Evolutionary conservation across 1,140 invertebrate genomes (phyloP), one percentile per base, ranked within the genome.

Genomic region (Fopius arisanus): DNA sequence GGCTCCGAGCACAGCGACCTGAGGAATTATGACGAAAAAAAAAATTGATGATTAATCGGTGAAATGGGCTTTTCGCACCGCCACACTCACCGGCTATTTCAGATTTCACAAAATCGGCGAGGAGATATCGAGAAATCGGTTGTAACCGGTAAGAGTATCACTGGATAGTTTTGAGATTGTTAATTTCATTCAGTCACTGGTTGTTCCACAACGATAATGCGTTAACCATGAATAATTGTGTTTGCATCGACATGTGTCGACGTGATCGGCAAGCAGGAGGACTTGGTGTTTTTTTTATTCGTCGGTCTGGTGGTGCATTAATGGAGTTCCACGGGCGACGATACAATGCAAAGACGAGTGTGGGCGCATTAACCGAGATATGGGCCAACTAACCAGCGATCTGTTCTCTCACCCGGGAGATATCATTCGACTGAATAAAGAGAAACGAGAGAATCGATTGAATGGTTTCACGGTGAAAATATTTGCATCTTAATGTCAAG

Each of bases 1-100:
- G 43, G 4, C 43, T 48, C 43, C 9, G 74, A 76, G 62, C 68
- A 75, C 77, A 77, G 78, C 78, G 75, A 40, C 31, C n/a, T n/a
- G n/a, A n/a, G n/a, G n/a, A n/a, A n/a, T n/a, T n/a, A n/a, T n/a
- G n/a, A n/a, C n/a, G n/a, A n/a, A n/a, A n/a, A n/a, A n/a, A n/a
- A n/a, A n/a, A n/a, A n/a, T n/a, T n/a, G 33, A 37, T 37, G 33
- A 37, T 37, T 7, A 37, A 37, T 37, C 12, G 33, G 33, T 10
- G 33, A 37, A 37, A 37, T 37, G 33, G 12, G 33, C 9, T 37
- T 37, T 37, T 37, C 1, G 33, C 12, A 5, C 7, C 12, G 33
- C 7, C 7, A 37, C 33, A 37, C 33, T 37, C 33, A 37, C 12
- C 33, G 33, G n/a, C n/a, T n/a, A n/a, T n/a, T n/a, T n/a, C n/a